Base-by-base conservation (phyloP, 2,113 vertebrate genomes). In the Nothoprocta perdicaria region DNA sequence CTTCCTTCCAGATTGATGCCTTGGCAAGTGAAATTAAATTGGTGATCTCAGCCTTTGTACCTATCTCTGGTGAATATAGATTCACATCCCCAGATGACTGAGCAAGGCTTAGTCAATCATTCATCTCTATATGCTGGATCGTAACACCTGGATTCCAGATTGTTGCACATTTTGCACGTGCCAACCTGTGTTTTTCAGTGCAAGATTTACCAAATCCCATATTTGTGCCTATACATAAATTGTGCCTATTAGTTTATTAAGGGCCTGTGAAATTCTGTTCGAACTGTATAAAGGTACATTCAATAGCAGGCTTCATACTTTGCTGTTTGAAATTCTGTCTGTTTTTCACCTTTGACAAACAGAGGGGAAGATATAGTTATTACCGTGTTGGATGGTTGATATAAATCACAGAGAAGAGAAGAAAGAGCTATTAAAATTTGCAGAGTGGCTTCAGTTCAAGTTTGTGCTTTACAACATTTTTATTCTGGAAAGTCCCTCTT, bases 1-100 rank as follows among this genome's bases (percentile, higher is more conserved):
- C 85, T 96, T 97, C 95, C 95, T 95, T 92, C 88, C 95, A 96
- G 80, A 89, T 75, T 77, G 80, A 90, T 93, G 93, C 77, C 14
- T 45, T 90, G 79, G 84, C 84, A 93, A 92, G 93, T 78, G 84
- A 95, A 96, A 92, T 95, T 61, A 95, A 60, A 77, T 80, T 89
- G 91, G 69, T 94, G 94, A 94, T 86, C 89, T 96, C 93, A 92
- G 95, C 41, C 48, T 80, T 60, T 74, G 89, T 73, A 92, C 83
- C 78, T 21, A 93, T 91, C 90, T 95, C 88, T 82, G 82, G 83
- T 94, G 89, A 86, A 50, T 76, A 71, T 0, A 80, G 82, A 31
- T 48, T 43, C 61, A 91, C 75, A 85, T 35, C 52, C 72, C 61
- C 68, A 53, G 89, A 88, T 1, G 6, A 53, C 65, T 29, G 52